Conservation (phyloP, 2,113 vertebrate species). For the Ursus arctos region DNA sequence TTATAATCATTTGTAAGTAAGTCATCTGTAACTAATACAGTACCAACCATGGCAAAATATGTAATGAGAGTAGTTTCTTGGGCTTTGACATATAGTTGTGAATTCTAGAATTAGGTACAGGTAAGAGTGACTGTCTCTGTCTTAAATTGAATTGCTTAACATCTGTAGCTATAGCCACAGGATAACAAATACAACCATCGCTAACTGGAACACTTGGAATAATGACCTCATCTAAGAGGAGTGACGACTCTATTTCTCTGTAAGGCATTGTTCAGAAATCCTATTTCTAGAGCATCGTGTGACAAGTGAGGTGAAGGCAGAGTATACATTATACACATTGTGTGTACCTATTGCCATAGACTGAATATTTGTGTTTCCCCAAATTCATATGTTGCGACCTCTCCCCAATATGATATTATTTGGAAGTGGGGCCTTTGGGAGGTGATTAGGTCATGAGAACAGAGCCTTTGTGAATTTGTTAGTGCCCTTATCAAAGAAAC, state of each 20-base stretch:
- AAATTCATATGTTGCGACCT: background rate
- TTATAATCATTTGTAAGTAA: background rate
- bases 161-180: background rate
- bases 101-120: slow-evolving; percentile 27
- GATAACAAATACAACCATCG: background rate
- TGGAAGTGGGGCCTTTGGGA: background rate
- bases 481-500: background rate
- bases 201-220: background rate
- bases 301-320: background rate
- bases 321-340: background rate
- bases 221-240: slow-evolving; percentile 6
- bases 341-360: background rate
- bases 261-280: background rate
- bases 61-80: background rate
- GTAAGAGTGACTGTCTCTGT: background rate
- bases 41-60: background rate
- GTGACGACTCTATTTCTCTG: background rate
- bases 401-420: background rate
- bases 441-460: background rate
- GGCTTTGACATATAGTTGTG: background rate
- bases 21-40: background rate
- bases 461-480: background rate
- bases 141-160: slow-evolving; percentile 51
- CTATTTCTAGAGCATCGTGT: background rate
- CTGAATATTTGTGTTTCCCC: background rate